Percentiles rank a stretch among this genome's conserved stretches.
phyloP scores from a whole-genome alignment of 1,140 invertebrate species.

The Drosophila sechellia region DNA sequence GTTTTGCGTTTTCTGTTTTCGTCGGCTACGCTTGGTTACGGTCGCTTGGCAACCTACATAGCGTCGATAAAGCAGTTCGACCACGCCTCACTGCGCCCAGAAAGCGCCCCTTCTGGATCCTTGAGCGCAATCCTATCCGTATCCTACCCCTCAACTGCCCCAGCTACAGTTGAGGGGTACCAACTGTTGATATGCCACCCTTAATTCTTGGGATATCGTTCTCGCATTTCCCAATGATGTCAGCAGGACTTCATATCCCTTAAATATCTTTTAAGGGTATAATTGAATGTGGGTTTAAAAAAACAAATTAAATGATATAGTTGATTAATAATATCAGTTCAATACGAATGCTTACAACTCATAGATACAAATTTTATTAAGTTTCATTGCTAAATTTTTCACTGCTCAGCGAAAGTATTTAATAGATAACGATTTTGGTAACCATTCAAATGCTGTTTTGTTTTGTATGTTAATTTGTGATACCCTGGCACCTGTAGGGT shows the following conservation, averaged over 20 bases:
- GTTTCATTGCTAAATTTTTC: no score
- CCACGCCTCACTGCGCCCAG: slow-evolving; percentile 45
- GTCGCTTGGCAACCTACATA: slow-evolving; percentile 73
- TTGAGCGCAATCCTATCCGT: slow-evolving; percentile 27
- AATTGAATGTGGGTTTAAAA: not conserved
- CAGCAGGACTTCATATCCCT: not conserved
- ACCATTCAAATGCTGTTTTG: no score
- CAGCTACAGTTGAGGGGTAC: no score
- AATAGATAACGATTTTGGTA: no score
- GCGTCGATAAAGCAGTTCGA: slow-evolving; percentile 71
- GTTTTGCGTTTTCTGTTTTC: slow-evolving; percentile 35
- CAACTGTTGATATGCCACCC: slow-evolving; percentile 40
- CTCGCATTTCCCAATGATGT: slow-evolving; percentile 14
- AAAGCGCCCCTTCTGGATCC: slow-evolving; percentile 8
- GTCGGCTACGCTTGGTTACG: slow-evolving; percentile 63
- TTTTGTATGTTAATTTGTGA: no score
- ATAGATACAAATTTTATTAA: no score
- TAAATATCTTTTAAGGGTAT: no score
- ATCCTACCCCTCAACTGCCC: not conserved
- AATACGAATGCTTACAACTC: no score
- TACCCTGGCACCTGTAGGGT: no score
- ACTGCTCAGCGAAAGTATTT: no score
- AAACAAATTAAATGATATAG: no score
- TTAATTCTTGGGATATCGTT: slow-evolving; percentile 31
- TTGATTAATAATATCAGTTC: no score